These are phyloP conservation scores for Aepyceros melampus DNA, from an alignment of 2,113 vertebrate genomes.

Conservation along the genomic window DNA sequence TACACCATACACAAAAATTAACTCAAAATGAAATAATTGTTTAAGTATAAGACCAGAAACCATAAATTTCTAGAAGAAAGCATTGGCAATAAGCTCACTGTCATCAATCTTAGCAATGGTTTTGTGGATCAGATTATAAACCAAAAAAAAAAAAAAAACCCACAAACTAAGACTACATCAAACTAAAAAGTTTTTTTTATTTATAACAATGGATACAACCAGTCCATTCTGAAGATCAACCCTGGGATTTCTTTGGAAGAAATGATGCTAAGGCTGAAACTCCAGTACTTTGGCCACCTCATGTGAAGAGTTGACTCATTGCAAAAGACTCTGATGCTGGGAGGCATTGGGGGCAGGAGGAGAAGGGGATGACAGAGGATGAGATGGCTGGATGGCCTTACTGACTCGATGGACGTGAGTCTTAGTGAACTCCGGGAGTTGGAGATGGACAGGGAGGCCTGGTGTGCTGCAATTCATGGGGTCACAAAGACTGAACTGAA, in stretches of 20 bases:
- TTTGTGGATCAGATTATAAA: background rate
- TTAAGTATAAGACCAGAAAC: background rate
- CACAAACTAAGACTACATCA: background rate
- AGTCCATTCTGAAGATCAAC: too few species aligned
- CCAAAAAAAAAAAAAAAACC: background rate
- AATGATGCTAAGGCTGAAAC: too few species aligned
- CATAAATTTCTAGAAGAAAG: background rate
- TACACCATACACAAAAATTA: background rate
- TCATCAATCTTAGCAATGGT: background rate
- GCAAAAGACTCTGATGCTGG: too few species aligned
- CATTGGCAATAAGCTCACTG: background rate
- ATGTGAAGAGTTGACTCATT: fast-evolving
- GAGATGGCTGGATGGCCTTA: too few species aligned
- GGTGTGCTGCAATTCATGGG: too few species aligned
- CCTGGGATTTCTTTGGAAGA: too few species aligned
- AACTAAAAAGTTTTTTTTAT: background rate
- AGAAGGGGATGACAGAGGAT: too few species aligned
- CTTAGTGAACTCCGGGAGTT: too few species aligned
- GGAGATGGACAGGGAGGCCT: too few species aligned
- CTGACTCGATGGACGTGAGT: fast-evolving
- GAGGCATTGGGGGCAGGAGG: too few species aligned
- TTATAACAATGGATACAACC: background rate
- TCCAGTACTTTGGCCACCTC: too few species aligned
- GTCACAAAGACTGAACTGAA: too few species aligned
- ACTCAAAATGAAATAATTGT: background rate